Base-by-base conservation (phyloP, 2,888 invertebrate genomes). In the Caenorhabditis sp. region DNA sequence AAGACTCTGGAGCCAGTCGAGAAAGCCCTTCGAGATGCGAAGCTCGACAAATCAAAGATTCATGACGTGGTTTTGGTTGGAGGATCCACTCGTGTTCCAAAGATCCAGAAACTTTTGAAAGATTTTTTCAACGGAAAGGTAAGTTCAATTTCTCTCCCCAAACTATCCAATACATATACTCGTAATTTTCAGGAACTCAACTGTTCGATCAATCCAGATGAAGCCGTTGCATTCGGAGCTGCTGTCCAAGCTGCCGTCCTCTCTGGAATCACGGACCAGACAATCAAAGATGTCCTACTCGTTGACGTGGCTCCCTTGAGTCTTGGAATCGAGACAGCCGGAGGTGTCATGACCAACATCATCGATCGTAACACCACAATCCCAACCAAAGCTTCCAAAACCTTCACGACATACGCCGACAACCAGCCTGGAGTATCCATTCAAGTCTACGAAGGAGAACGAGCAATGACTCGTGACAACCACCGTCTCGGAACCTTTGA, bases 31-130 rank as follows among this genome's bases (percentile, higher is more conserved):
- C 19, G 51, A 26, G 51, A 98, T 93, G 97, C 98, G 84, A 97
- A 97, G 93, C 95, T 98, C 95, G 97, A 97, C 94, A 98, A 98
- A 93, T 94, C 95, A 16, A 76, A 77, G 76, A 81, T 87, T 28
- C 74, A 81, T 47, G 82, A 84, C 14, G 56, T 94, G 95, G 97
- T 94, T 72, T 90, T 94, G 66, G 94, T 94, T 74, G 97, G 97
- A 88, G 97, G 97, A 61, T 98, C 97, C 54, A 98, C 98, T 31
- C 95, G 98, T 93, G 98, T 98, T 92, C 98, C 98, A 74, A 98
- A 97, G 94, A 96, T 98, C 90, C 97, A 98, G 94, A 97, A 97
- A 93, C 94, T 98, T 76, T 94, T 98, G 80, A 96, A 97, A 93
- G 93, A 93, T 82, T 93, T 92, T 86, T 97, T 97, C 94, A 96